These are phyloP conservation scores for Gopherus evgoodei DNA, from an alignment of 2,113 vertebrate species.

Conservation along the genomic window DNA sequence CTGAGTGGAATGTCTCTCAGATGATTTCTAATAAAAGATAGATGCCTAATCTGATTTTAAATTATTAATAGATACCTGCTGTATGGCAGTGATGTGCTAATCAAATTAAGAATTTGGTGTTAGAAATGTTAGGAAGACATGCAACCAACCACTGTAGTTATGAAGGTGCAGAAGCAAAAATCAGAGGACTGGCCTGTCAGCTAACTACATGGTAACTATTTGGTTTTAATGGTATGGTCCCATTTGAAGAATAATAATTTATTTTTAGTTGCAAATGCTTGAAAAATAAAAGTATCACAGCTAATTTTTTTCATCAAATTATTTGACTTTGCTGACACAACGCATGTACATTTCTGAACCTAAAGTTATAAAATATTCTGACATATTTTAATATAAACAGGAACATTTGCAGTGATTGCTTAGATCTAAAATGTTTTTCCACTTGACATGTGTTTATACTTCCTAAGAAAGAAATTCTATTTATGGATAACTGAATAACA, in stretches of 20 bases:
- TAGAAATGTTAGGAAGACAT: slow-evolving; percentile 60
- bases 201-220: slow-evolving; percentile 33
- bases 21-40: slow-evolving; percentile 58
- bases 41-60: slow-evolving; percentile 40
- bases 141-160: slow-evolving; percentile 54
- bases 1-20: slow-evolving; percentile 32
- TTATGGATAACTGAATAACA: slow-evolving; percentile 95
- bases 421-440: slow-evolving; percentile 90
- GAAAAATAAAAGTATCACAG: slow-evolving; percentile 67
- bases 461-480: slow-evolving; percentile 95
- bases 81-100: slow-evolving; percentile 54
- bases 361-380: slow-evolving; percentile 86
- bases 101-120: slow-evolving; percentile 70
- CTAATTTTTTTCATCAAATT: slow-evolving; percentile 76
- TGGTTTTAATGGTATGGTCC: slow-evolving; percentile 19
- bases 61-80: slow-evolving; percentile 56
- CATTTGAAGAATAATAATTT: slow-evolving; percentile 55
- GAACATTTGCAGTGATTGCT: slow-evolving; percentile 90
- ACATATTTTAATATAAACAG: slow-evolving; percentile 97
- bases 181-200: slow-evolving; percentile 14
- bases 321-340: slow-evolving; percentile 78
- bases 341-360: slow-evolving; percentile 81
- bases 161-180: slow-evolving; percentile 68
- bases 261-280: slow-evolving; percentile 57
- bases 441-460: slow-evolving; percentile 94